phyloP scores from a whole-genome alignment of 23 tunicate species.

The Trididemnum clinides region DNA sequence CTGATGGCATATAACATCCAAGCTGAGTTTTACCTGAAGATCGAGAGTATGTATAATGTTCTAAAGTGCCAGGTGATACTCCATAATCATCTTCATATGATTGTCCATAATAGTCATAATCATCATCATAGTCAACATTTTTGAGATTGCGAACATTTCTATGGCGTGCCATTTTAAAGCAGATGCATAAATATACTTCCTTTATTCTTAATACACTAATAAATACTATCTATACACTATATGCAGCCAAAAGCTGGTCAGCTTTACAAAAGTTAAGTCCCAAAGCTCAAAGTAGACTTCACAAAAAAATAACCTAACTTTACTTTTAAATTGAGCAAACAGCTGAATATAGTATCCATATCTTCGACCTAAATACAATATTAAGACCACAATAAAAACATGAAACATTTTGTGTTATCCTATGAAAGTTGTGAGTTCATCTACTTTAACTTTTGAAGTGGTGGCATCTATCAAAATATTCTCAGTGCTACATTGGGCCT shows the following conservation, averaged over 20 bases:
- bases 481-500: too few species aligned
- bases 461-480: too few species aligned
- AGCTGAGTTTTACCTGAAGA: slow-evolving; percentile 61
- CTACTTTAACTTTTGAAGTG: too few species aligned
- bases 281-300: neutral
- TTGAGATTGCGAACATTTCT: slow-evolving; percentile 72
- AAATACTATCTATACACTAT: too few species aligned
- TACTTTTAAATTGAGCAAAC: too few species aligned
- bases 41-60: slow-evolving; percentile 67
- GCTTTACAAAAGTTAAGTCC: neutral
- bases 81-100: slow-evolving; percentile 91
- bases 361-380: too few species aligned
- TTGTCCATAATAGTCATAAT: slow-evolving; percentile 79
- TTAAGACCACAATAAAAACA: too few species aligned
- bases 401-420: too few species aligned
- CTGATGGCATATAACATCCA: slow-evolving; percentile 79
- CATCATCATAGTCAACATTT: slow-evolving; percentile 79
- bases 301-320: neutral
- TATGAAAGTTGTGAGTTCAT: too few species aligned
- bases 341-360: too few species aligned
- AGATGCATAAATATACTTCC: neutral
- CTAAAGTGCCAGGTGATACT: slow-evolving; percentile 84
- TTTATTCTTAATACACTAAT: too few species aligned
- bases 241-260: too few species aligned
- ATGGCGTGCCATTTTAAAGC: slow-evolving; percentile 71